Conservation (phyloP, 2,113 vertebrate genomes). For the Centropristis striata region DNA sequence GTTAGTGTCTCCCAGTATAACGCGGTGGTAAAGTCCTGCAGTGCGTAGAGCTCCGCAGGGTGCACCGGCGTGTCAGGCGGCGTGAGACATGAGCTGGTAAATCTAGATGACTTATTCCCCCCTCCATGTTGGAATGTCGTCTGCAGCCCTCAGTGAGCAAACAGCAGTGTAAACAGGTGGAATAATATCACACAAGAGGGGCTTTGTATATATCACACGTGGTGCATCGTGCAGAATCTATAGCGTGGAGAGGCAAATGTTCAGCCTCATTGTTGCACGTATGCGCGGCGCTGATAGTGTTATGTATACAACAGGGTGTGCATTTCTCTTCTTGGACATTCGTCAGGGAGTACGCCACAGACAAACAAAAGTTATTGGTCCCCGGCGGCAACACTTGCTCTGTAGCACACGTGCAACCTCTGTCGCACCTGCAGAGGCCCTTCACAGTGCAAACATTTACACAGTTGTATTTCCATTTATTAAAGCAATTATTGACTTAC, state of each 20-base stretch:
- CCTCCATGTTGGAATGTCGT: conserved; percentile 67
- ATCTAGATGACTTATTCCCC: conserved; percentile 52
- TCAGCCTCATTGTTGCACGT: neutral
- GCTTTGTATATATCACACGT: conserved; percentile 34
- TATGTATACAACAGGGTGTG: conserved; percentile 16
- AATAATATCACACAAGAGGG: conserved; percentile 36
- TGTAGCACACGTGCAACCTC: neutral
- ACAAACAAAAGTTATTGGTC: neutral
- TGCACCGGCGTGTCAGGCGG: neutral
- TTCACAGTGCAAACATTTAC: conserved; percentile 12
- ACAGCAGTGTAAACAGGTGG: conserved; percentile 64
- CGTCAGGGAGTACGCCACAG: conserved; percentile 9
- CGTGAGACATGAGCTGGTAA: conserved; percentile 35
- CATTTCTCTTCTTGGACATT: neutral
- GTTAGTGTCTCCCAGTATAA: conserved; percentile 19
- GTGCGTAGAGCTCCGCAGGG: conserved; percentile 1
- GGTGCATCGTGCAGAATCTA: neutral
- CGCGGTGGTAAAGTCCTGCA: neutral
- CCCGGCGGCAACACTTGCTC: neutral
- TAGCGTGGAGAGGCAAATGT: neutral
- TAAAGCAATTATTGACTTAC: neutral
- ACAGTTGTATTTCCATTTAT: neutral
- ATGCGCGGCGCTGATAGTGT: conserved; percentile 15
- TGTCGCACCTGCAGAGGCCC: neutral
- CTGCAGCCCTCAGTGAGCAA: conserved; percentile 18